A percentile compares a stretch with the other conserved stretches of the same genome.
These are phyloP conservation scores for Thymallus thymallus DNA, from an alignment of 2,113 vertebrate species.

Conservation along the genomic window DNA sequence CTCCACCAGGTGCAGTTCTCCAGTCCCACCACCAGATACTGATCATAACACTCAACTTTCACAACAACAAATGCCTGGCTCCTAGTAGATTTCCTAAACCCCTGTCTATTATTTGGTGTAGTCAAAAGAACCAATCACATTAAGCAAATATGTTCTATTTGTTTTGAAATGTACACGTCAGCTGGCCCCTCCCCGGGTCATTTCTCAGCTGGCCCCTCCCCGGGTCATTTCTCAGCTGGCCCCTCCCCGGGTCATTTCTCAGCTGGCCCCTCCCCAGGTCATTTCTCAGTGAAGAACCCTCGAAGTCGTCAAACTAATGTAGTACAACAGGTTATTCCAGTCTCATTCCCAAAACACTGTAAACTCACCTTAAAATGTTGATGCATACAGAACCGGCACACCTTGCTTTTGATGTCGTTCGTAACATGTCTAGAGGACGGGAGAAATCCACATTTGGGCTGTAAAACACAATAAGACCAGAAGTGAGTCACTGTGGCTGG, in stretches of 20 bases:
- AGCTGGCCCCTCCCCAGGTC: no score
- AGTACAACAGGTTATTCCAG: not conserved
- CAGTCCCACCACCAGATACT: not conserved
- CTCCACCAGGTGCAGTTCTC: not conserved
- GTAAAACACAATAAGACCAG: constrained; percentile 48
- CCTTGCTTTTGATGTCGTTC: constrained; percentile 89
- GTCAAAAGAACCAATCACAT: not conserved
- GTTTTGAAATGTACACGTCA: no score
- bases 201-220: no score
- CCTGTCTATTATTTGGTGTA: no score
- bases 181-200: no score
- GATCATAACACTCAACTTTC: not conserved
- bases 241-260: no score
- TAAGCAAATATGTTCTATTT: not conserved
- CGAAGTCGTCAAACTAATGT: no score
- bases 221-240: no score
- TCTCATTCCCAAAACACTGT: not conserved
- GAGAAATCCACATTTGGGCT: constrained; percentile 98
- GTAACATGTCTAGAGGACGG: constrained; percentile 87
- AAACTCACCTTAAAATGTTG: constrained; percentile 84
- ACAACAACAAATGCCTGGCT: no score
- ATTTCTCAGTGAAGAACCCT: no score
- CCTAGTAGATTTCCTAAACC: no score
- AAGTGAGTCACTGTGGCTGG: constrained; percentile 3
- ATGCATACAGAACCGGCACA: constrained; percentile 98